Base-by-base conservation (phyloP, 2,888 invertebrate genomes). In the Diadegma fenestrale region DNA sequence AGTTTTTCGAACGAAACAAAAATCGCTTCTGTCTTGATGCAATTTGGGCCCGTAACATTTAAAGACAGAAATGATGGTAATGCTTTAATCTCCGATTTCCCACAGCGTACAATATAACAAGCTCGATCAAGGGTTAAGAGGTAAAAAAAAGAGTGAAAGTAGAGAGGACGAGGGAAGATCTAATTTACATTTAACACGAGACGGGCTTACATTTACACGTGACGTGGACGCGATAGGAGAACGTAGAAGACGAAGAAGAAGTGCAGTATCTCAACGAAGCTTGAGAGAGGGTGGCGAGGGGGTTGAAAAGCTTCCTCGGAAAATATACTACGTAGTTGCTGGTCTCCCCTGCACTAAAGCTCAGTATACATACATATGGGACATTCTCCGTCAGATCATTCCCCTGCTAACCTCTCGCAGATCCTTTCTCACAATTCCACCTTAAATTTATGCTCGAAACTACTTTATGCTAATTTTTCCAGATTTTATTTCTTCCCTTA, bases 111-210 rank as follows among this genome's bases (percentile, higher is more conserved):
- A 61, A 14, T 48, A 12, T n/a, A 51, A 37, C 66, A 37, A 75
- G 73, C 73, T 79, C 79, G 63, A 79, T 78, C 61, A 79, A 69
- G 69, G 73, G 48, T 68, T 73, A 54, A 71, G 22, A 63, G 61
- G 17, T 10, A 37, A 19, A 22, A 45, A 30, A 76, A 66, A 14
- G 71, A 19, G 37, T 30, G 33, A 54, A 37, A 61, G 72, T n/a
- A 14, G 63, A 66, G 45, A 33, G 41, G 61, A 51, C 4, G 37
- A 45, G 37, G 12, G 51, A 51, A 66, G 61, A 78, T 54, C 80
- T 82, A 82, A 85, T 85, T 85, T 82, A 73, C 82, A 85, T 85
- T 82, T 80, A 85, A 82, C 82, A 79, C 77, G 80, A 66, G 80
- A 71, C 22, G 64, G 85, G 64, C 71, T 85, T 82, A 85, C 79